Evolutionary conservation across 2,113 vertebrate species (phyloP), one percentile per base, ranked within the genome.

Genomic region (Xiphophorus couchianus): DNA sequence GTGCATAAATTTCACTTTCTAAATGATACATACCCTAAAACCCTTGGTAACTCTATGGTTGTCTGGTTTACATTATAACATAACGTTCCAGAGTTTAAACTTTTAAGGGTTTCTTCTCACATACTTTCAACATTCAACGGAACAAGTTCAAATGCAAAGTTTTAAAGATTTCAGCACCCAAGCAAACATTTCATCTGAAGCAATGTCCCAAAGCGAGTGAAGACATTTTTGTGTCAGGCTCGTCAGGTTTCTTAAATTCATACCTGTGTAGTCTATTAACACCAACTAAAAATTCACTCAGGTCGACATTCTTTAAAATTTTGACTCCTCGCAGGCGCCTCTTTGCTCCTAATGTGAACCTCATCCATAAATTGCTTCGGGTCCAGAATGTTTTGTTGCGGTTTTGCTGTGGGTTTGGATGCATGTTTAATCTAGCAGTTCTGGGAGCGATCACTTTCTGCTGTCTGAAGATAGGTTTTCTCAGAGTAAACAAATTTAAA

Each of bases 401-500:
- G 90, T 91, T 83, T 79, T 51, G 68, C 84, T 92, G 91, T 85
- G 90, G 91, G 88, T 92, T 92, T 91, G 90, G 88, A 89, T 84
- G 73, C 90, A 75, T 86, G 86, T 92, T 91, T 93, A 92, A 94
- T 94, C 90, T 88, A 86, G 79, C 90, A 90, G 86, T 89, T 91
- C 92, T 94, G 93, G 90, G 88, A 94, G 88, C 91, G 92, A 94
- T 94, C 90, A 89, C 89, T 93, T 88, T 83, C 84, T 87, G 86
- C 83, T 77, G 88, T 85, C 90, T 92, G 89, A 91, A 88, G 84
- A 83, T 88, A 84, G 89, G 76, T 90, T 86, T 91, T 90, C 83
- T 84, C 67, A 73, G 82, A 84, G 73, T 80, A 77, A 85, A 81
- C 2, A 65, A 74, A 66, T 71, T 73, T 28, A 12, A 58, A 80